Percentiles rank a stretch among this genome's conserved stretches.
Conservation (phyloP, 2,888 invertebrate species). For the Himalopsyche kuldschensis region DNA sequence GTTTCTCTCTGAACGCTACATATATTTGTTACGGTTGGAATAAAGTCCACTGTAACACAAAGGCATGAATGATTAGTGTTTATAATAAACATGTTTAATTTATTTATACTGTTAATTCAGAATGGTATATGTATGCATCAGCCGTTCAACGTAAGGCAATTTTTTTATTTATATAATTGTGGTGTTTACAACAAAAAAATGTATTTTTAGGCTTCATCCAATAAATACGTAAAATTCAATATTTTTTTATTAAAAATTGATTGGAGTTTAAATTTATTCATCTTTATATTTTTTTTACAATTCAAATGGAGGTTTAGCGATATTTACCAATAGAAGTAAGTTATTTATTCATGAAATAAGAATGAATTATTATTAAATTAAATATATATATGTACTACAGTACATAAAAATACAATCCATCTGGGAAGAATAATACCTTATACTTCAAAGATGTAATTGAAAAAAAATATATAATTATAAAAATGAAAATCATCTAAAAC, state of each 20-base stretch:
- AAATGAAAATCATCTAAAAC: no score
- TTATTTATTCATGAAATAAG: no score
- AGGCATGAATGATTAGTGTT: background rate
- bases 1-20: background rate
- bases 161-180: background rate
- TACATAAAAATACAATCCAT: no score
- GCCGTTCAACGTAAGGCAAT: background rate
- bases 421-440: no score
- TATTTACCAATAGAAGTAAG: no score
- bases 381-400: no score
- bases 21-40: background rate
- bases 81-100: background rate
- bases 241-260: background rate
- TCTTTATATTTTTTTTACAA: background rate
- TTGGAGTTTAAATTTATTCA: background rate
- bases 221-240: background rate
- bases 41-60: background rate
- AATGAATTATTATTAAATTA: no score
- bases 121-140: background rate
- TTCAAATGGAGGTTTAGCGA: background rate
- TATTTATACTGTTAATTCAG: background rate
- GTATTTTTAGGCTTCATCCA: constrained; percentile 12
- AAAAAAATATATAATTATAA: no score
- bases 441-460: no score
- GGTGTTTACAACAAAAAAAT: constrained; percentile 1